Conservation (phyloP, 2,113 vertebrate species). For the Oryzias javanicus region DNA sequence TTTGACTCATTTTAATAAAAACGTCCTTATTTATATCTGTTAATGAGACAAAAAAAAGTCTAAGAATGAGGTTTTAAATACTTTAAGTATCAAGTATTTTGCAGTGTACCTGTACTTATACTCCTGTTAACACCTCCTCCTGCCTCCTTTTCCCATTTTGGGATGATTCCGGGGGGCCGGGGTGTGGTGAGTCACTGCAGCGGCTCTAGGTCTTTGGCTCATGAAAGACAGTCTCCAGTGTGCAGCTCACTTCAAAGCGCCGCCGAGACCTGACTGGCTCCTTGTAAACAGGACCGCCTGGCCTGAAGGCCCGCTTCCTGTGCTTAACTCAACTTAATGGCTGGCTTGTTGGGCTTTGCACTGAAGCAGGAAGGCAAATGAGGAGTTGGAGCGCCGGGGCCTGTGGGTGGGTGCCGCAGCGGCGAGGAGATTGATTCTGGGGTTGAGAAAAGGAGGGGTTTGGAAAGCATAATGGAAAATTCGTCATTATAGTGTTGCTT, state of each 20-base stretch:
- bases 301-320: conserved; percentile 77
- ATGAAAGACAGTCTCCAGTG: conserved; percentile 76
- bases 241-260: conserved; percentile 72
- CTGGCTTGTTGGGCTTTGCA: conserved; percentile 75
- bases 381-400: conserved; percentile 37
- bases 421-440: conserved; percentile 47
- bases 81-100: too few species aligned
- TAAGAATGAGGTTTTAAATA: too few species aligned
- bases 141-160: conserved; percentile 32
- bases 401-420: conserved; percentile 48
- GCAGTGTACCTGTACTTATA: conserved; percentile 21
- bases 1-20: too few species aligned
- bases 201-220: conserved; percentile 60
- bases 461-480: conserved; percentile 67
- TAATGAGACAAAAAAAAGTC: too few species aligned
- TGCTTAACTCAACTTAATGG: conserved; percentile 76
- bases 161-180: conserved; percentile 40
- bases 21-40: too few species aligned
- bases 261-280: conserved; percentile 73
- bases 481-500: conserved; percentile 53
- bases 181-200: conserved; percentile 73
- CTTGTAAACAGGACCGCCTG: conserved; percentile 74
- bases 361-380: conserved; percentile 56
- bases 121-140: conserved; percentile 22
- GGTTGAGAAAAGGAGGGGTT: conserved; percentile 42